Evolutionary conservation across 2,113 vertebrate species (phyloP), one percentile per base, ranked within the genome.

Genomic region (Heloderma charlesbogerti): DNA sequence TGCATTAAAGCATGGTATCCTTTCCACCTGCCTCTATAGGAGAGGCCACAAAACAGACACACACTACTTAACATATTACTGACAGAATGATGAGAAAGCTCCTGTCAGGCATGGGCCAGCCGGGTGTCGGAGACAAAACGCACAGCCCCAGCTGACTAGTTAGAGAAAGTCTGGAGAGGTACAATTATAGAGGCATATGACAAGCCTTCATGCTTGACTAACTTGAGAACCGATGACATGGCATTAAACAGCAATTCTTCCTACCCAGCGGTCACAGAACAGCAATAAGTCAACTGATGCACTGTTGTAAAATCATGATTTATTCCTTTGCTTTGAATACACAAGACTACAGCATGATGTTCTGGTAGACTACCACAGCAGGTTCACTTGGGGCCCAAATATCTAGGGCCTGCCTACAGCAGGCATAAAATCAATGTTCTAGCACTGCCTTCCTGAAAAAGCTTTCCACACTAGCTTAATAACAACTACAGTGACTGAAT

Each of bases 261-360:
- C 98, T 97, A 97, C 97, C 75, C 98, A 97, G 97, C 86, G 98
- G 98, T 98, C 98, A 98, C 98, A 96, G 98, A 98, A 98, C 98
- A 98, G 98, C 98, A 98, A 98, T 98, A 98, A 98, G 98, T 98
- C 98, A 98, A 97, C 98, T 97, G 98, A 98, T 98, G 97, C 97
- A 95, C 96, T 97, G 98, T 98, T 99, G 99, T 99, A 98, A 97
- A 97, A 98, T 97, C 98, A 99, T 99, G 98, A 99, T 99, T 98
- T 99, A 98, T 98, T 98, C 98, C 97, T 99, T 97, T 98, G 98
- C 98, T 98, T 98, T 97, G 98, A 97, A 97, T 97, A 97, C 97
- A 96, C 91, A 96, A 96, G 94, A 97, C 96, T 92, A 94, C 88
- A 95, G 96, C 90, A 95, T 90, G 97, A 97, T 97, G 97, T 97